Evolutionary conservation across 2,797 vertebrate species (phyloP), one percentile per base, ranked within the genome.

Genomic region (Enoplosus armatus): DNA sequence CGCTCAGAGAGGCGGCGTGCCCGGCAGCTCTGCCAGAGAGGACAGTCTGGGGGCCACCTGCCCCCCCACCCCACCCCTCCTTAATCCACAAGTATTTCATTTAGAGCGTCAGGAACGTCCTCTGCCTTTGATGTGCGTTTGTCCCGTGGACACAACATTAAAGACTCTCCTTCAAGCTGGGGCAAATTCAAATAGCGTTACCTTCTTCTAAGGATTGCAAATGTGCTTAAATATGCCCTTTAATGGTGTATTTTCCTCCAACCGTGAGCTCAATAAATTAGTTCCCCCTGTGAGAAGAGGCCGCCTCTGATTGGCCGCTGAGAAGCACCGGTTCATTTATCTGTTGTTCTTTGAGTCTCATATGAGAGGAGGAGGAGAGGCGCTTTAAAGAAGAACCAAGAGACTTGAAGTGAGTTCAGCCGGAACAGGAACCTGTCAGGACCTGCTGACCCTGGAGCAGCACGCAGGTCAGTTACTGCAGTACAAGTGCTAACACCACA

Each of bases 81-180:
- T 87, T 92, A 90, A 94, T 94, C 92, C 91, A 80, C 45, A 69
- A 83, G 79, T 89, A 76, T 86, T 92, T 93, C 84, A 90, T 91
- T 91, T 79, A 80, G 90, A 83, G 80, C 81, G 35, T 88, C 85
- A 91, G 88, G 86, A 90, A 85, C 85, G 85, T 90, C 84, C 88
- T 89, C 84, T 84, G 81, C 87, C 92, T 95, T 95, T 93, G 93
- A 95, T 92, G 92, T 93, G 80, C 80, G 68, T 92, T 91, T 92
- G 90, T 92, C 91, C 92, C 76, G 89, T 92, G 90, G 92, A 93
- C 87, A 91, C 87, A 82, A 91, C 90, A 92, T 94, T 91, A 93
- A 94, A 93, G 89, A 80, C 64, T 89, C 85, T 87, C 80, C 89
- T 91, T 86, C 84, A 96, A 95, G 96, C 96, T 94, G 82, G 75